A percentile compares a stretch with the other conserved stretches of the same genome.
These are phyloP conservation scores for Uloborus plumipes DNA, from an alignment of 2,888 invertebrate genomes.

Conservation along the genomic window DNA sequence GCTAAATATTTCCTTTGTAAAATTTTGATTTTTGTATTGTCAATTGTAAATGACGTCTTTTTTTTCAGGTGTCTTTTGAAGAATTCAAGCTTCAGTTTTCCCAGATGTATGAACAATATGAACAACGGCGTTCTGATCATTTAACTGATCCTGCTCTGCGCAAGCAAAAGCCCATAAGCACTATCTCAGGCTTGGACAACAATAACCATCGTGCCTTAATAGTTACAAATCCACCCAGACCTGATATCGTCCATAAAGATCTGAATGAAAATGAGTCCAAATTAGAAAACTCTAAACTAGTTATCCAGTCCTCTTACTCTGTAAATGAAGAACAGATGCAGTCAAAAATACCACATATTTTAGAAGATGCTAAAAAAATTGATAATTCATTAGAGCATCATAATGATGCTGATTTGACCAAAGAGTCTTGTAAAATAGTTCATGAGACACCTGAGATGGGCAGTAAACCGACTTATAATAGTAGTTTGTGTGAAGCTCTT, in stretches of 20 bases:
- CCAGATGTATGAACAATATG: slow-evolving; percentile 87
- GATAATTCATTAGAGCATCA: not conserved
- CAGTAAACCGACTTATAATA: slow-evolving; percentile 46
- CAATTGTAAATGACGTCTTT: not conserved
- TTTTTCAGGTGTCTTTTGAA: slow-evolving; percentile 90
- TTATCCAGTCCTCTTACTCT: slow-evolving; percentile 26
- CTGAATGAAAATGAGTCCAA: slow-evolving; percentile 23
- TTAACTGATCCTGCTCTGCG: slow-evolving; percentile 94
- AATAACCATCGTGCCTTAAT: slow-evolving; percentile 58
- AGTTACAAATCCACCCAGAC: slow-evolving; percentile 57
- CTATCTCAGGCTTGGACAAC: slow-evolving; percentile 82
- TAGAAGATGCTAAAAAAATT: not conserved
- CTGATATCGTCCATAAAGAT: slow-evolving; percentile 56
- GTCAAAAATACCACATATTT: not conserved
- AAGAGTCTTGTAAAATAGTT: slow-evolving; percentile 24
- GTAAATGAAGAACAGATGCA: slow-evolving; percentile 14
- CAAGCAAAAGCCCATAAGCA: slow-evolving; percentile 93
- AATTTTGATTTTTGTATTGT: not conserved
- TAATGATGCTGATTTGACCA: slow-evolving; percentile 10
- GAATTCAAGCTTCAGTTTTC: slow-evolving; percentile 98
- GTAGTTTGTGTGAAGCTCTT: slow-evolving; percentile 54
- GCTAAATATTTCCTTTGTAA: not conserved
- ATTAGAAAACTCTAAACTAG: slow-evolving; percentile 33
- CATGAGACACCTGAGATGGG: slow-evolving; percentile 4
- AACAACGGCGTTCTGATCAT: slow-evolving; percentile 92